Evolutionary conservation across 2,888 invertebrate genomes (phyloP).

Genomic region (Synanthedon tipuliformis): DNA sequence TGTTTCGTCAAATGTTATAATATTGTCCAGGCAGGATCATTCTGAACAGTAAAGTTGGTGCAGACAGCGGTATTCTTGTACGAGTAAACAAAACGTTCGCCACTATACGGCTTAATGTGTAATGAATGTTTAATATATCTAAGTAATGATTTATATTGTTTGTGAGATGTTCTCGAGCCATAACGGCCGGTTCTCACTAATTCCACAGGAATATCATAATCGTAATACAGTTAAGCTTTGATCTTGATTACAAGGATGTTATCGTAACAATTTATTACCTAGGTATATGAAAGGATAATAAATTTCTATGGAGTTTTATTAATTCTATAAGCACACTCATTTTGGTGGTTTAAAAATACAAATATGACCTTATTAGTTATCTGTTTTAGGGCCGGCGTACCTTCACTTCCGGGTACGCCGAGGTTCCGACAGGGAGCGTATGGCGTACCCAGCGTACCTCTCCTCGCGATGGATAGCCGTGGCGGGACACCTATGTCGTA

Average conservation of each 20-base stretch:
- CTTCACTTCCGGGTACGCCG: too few species aligned
- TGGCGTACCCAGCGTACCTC: too few species aligned
- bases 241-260: neutral
- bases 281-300: neutral
- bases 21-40: too few species aligned
- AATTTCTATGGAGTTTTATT: neutral
- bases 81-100: too few species aligned
- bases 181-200: neutral
- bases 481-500: too few species aligned
- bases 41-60: too few species aligned
- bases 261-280: constrained; percentile 1
- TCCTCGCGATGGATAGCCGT: too few species aligned
- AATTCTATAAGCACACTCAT: neutral
- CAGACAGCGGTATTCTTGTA: too few species aligned
- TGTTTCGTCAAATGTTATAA: too few species aligned
- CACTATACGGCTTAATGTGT: neutral
- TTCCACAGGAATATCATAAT: constrained; percentile 3
- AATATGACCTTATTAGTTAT: neutral
- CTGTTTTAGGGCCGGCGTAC: too few species aligned
- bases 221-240: constrained; percentile 1
- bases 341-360: neutral
- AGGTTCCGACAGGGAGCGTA: too few species aligned
- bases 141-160: constrained; percentile 1
- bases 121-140: neutral
- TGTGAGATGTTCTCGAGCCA: neutral